A percentile compares a stretch with the other conserved stretches of the same genome.
Conservation (phyloP, 2,113 vertebrate species). For the Lepidothrix coronata region DNA sequence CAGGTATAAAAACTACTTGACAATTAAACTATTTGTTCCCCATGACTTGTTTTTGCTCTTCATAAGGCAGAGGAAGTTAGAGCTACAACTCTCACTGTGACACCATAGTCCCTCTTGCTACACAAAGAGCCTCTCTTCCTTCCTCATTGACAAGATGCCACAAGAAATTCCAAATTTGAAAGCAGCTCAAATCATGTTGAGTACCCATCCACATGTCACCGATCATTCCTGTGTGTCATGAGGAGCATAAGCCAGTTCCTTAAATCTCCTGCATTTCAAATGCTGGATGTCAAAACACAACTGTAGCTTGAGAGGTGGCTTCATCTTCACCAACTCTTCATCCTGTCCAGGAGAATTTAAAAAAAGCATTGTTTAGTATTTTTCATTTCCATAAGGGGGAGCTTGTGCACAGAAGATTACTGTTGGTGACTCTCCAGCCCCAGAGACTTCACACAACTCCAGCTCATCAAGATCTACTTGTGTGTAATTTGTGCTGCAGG, state of each 20-base stretch:
- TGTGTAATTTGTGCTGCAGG: not conserved
- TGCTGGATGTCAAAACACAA: accelerated
- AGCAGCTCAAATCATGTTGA: not conserved
- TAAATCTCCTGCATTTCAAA: not conserved
- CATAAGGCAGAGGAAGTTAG: not conserved
- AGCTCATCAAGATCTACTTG: not conserved
- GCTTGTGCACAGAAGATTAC: conserved; percentile 75
- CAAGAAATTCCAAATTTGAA: not conserved
- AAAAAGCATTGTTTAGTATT: not conserved
- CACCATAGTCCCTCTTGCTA: accelerated
- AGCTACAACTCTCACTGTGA: not conserved
- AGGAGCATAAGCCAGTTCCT: not conserved
- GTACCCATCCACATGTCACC: accelerated
- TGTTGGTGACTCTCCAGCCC: not conserved
- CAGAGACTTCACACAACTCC: not conserved
- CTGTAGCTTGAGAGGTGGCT: not conserved
- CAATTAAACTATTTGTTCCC: not conserved
- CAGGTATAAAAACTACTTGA: not conserved
- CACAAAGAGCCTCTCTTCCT: not conserved
- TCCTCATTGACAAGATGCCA: not conserved
- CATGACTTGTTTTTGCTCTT: not conserved
- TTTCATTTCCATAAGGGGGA: conserved; percentile 78
- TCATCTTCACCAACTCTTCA: not conserved
- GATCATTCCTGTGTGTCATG: accelerated
- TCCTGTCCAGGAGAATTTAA: not conserved